Base-by-base conservation (phyloP, 1,140 invertebrate species). In the Ips typographus region DNA sequence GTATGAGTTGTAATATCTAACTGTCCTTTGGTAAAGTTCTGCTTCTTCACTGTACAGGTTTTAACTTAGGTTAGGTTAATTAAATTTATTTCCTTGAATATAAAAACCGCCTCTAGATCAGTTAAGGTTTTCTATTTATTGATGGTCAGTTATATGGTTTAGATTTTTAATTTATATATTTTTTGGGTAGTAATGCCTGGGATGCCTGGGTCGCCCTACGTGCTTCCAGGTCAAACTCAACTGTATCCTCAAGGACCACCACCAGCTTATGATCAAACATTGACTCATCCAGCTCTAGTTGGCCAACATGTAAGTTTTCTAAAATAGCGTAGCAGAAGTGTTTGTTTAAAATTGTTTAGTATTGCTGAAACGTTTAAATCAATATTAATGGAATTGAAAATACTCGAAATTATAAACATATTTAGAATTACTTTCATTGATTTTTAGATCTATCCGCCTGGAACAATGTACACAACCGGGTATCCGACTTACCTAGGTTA, bases 401-500 rank as follows among this genome's bases (percentile, higher is more conserved):
- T 22, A 22, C 22, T 22, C 22, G 22, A 22, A 22, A 22, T 22
- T 22, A 47, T 55, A 43, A 36, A 52, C 38, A 4, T 43, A 51
- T 57, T n/a, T 36, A 56, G 8, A 36, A 6, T 42, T 39, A 51
- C 6, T 1, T 36, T 61, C 7, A 8, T 52, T 43, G 37, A 53
- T 53, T 60, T 42, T 59, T 49, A 89, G 87, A 89, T 90, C 86
- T 89, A 89, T 78, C 88, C 86, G 63, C 88, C 88, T 7, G 84
- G 84, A 3, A 85, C 85, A 22, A 89, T 90, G 87, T 90, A 90
- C 74, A 86, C 88, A 42, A 83, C 84, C 42, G 88, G 88, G 58
- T 90, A 90, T 80, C 88, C 89, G 5, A 86, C 87, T 52, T 90
- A 90, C 77, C 85, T 90, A 76, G 88, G 89, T 63, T 91, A 90